A percentile compares a stretch with the other conserved stretches of the same genome.
Conservation (phyloP, 1,140 invertebrate species). For the Camponotus pennsylvanicus region DNA sequence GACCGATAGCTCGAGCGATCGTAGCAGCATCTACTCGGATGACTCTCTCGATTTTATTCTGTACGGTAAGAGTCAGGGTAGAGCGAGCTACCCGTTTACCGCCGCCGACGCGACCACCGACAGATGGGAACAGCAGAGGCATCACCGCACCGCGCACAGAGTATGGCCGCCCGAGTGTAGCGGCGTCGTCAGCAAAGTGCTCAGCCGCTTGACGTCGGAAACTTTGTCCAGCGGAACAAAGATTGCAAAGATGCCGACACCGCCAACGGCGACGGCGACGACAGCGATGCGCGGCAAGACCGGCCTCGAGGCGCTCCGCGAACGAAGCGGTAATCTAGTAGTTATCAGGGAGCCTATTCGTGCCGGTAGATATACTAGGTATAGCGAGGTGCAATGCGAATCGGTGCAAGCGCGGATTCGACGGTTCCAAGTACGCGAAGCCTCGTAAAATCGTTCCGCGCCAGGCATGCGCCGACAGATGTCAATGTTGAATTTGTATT, state of each 20-base stretch:
- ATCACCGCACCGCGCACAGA: conserved; percentile 71
- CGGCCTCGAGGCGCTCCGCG: conserved; percentile 81
- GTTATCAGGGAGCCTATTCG: conserved; percentile 87
- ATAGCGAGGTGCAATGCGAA: conserved; percentile 87
- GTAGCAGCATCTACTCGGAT: conserved; percentile 87
- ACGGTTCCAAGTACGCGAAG: conserved; percentile 85
- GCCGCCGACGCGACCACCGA: conserved; percentile 76
- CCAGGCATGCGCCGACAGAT: not conserved
- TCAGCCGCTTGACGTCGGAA: conserved; percentile 84
- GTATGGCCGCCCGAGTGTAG: conserved; percentile 85
- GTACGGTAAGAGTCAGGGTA: conserved; percentile 82
- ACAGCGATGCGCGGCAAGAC: conserved; percentile 73
- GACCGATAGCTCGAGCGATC: conserved; percentile 87
- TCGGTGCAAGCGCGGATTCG: conserved; percentile 87
- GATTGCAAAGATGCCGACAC: conserved; percentile 35
- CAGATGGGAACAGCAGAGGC: conserved; percentile 79
- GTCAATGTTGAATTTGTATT: not conserved
- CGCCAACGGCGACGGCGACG: conserved; percentile 37
- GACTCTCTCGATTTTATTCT: conserved; percentile 86
- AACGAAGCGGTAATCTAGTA: conserved; percentile 85
- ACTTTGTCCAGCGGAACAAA: conserved; percentile 52
- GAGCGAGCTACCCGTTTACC: conserved; percentile 83
- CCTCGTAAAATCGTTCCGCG: conserved; percentile 76
- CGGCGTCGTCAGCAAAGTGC: conserved; percentile 85
- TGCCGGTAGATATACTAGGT: conserved; percentile 85